Evolutionary conservation across 2,113 vertebrate genomes (phyloP).

Genomic region (Stegostoma tigrinum): DNA sequence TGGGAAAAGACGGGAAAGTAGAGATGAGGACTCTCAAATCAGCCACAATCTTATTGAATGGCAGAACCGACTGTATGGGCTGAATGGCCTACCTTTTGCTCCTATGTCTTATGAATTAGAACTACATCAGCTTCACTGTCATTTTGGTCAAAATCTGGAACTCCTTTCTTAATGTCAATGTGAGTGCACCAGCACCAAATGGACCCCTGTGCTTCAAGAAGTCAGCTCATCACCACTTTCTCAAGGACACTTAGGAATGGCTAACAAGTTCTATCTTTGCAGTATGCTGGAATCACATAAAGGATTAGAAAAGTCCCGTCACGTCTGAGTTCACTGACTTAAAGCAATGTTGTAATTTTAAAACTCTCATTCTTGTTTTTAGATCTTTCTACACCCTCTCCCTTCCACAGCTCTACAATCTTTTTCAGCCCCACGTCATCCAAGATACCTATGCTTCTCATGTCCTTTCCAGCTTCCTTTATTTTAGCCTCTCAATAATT

Average conservation of each 20-base stretch:
- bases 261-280: neutral
- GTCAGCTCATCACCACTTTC: neutral
- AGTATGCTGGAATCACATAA: neutral
- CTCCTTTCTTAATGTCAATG: neutral
- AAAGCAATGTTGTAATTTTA: neutral
- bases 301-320: neutral
- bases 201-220: neutral
- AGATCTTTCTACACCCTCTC: neutral
- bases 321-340: neutral
- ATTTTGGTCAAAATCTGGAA: neutral
- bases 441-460: too few relatives aligned
- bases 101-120: neutral
- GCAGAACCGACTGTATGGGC: too few relatives aligned
- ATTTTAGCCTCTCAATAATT: too few relatives aligned
- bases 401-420: neutral
- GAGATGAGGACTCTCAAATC: too few relatives aligned
- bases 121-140: neutral
- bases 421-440: neutral
- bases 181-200: neutral
- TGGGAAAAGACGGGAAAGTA: too few relatives aligned
- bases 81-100: too few relatives aligned
- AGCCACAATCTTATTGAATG: too few relatives aligned
- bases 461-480: too few relatives aligned
- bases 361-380: neutral
- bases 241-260: neutral